Evolutionary conservation across 2,888 invertebrate genomes (phyloP).

Genomic region (Suillia variegata): DNA sequence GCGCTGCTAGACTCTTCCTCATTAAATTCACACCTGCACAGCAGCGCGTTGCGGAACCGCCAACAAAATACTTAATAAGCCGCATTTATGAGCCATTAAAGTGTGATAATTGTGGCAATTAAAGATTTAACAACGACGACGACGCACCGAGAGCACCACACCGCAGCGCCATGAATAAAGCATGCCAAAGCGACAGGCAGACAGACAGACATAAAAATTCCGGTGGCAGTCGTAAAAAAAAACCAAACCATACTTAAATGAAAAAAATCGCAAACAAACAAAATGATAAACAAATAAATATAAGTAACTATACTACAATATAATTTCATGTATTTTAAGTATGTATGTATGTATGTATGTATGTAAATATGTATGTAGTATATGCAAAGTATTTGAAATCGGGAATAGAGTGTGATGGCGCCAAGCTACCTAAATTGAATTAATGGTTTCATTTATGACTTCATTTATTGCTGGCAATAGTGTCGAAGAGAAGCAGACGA

Average conservation of each 20-base stretch:
- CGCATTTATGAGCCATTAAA: slow-evolving; percentile 17
- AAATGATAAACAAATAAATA: slow-evolving; percentile 2
- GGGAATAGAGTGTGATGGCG: slow-evolving; percentile 40
- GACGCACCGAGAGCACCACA: not conserved
- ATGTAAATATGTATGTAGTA: no score
- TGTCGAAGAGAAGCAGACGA: no score
- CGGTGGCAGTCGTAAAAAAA: not conserved
- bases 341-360: no score
- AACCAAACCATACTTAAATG: no score
- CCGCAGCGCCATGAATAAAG: not conserved
- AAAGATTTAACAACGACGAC: slow-evolving; percentile 18
- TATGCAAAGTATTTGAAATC: not conserved
- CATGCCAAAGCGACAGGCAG: not conserved
- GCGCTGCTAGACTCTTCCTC: not conserved
- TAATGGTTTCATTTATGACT: slow-evolving; percentile 50
- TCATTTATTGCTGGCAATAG: slow-evolving; percentile 41
- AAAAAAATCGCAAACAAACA: not conserved
- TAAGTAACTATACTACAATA: not conserved
- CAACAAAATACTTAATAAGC: not conserved
- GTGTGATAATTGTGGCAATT: slow-evolving; percentile 25
- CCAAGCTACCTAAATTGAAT: slow-evolving; percentile 50
- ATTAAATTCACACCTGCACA: not conserved
- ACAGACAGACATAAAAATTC: not conserved
- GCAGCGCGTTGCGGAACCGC: not conserved
- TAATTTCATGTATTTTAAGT: no score